Conservation (phyloP, 2,797 vertebrate genomes). For the Gymnodraco acuticeps region DNA sequence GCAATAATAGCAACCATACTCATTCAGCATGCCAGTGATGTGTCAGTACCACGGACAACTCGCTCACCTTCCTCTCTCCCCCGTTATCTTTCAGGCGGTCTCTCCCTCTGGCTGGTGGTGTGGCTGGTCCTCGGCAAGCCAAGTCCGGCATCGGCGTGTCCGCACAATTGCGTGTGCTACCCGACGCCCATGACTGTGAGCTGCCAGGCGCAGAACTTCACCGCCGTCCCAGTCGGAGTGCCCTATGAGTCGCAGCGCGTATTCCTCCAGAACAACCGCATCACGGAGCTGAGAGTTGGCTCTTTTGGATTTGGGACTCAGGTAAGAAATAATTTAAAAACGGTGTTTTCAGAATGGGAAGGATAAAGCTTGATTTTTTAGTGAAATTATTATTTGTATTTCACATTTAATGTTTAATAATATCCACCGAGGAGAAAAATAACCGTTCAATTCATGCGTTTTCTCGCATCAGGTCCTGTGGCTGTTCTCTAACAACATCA, state of each 20-base stretch:
- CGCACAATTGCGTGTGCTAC: slow-evolving; percentile 95
- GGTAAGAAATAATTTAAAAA: slow-evolving; percentile 64
- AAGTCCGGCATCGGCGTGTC: slow-evolving; percentile 86
- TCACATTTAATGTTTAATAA: neutral
- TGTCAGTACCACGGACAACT: slow-evolving; percentile 42
- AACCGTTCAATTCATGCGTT: neutral
- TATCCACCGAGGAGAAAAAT: neutral
- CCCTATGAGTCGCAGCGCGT: slow-evolving; percentile 94
- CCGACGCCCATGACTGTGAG: slow-evolving; percentile 96
- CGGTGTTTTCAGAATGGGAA: neutral
- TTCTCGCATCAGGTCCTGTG: slow-evolving; percentile 87
- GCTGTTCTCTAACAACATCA: slow-evolving; percentile 98
- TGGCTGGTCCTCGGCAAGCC: slow-evolving; percentile 86
- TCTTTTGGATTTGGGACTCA: slow-evolving; percentile 92
- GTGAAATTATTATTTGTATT: neutral
- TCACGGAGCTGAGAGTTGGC: slow-evolving; percentile 93
- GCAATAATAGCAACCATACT: neutral
- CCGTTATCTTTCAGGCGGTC: slow-evolving; percentile 74
- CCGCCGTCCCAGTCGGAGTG: slow-evolving; percentile 91
- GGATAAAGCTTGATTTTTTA: neutral
- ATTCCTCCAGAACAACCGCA: slow-evolving; percentile 98
- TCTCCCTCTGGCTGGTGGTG: slow-evolving; percentile 85
- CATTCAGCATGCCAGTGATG: neutral
- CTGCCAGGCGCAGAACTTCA: slow-evolving; percentile 99
- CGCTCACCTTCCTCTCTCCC: slow-evolving; percentile 37